Base-by-base conservation (phyloP, 2,888 invertebrate genomes). In the Oscheius sp. region DNA sequence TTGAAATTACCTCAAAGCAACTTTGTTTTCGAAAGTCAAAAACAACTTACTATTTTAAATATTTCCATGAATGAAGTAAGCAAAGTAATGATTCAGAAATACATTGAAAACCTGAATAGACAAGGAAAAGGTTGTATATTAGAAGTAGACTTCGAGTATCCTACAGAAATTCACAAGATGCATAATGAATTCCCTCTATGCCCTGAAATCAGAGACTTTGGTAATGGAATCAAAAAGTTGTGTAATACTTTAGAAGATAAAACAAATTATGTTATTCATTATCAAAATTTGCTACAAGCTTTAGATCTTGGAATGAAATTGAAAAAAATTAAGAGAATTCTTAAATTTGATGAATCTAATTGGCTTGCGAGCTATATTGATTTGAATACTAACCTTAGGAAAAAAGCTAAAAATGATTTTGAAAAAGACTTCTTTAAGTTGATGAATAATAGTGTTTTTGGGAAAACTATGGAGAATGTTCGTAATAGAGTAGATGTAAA, bases 71-170 rank as follows among this genome's bases (percentile, higher is more conserved):
- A n/a, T n/a, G n/a, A 14, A 9, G 36, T 9, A 9, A 9, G 8
- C 8, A 14, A 36, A 9, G 14, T 8, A 9, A 9, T 8, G 8
- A 36, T 36, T 36, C 8, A 36, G 14, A 36, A 36, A 14, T 36
- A 36, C 14, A 36, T 36, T 22, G 5, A 20, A 44, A 14, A 14
- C 63, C 14, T 36, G 36, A 36, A 8, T 17, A 32, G 2, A 8
- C 8, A 8, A 64, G 75, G 79, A 32, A 67, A 59, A 6, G 86
- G 86, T 0, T 86, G 84, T 62, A 81, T 87, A 26, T 71, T 87
- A 2, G 86, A 88, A 70, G 87, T 88, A 1, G 87, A 88, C 66
- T 61, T 88, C 20, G 76, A 84, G 28, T 87, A 88, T 75, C 87
- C 87, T 2, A 20, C 74, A n/a, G 56, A 80, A n/a, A 65, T 86